A percentile compares a stretch with the other conserved stretches of the same genome.
Conservation (phyloP, 2,797 vertebrate species). For the Passerculus sandwichensis region DNA sequence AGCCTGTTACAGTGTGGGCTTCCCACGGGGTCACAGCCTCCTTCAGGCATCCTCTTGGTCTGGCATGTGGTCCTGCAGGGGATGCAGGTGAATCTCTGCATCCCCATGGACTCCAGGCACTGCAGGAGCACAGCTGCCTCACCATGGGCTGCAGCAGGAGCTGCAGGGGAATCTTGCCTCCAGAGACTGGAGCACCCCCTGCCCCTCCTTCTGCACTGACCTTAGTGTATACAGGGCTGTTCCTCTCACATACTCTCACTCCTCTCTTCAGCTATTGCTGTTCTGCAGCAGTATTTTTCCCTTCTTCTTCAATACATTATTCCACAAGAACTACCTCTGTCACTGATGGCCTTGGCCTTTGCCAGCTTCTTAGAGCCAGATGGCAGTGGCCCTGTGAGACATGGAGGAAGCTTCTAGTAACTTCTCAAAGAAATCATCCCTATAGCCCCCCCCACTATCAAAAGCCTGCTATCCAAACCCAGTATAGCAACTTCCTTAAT, state of each 20-base stretch:
- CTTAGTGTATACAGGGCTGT: background rate
- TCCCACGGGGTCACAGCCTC: background rate
- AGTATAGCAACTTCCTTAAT: background rate
- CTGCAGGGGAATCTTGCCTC: background rate
- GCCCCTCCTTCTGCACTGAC: background rate
- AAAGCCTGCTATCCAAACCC: background rate
- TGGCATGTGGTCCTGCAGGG: background rate
- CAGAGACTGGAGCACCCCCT: background rate
- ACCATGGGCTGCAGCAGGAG: background rate
- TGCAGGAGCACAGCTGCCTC: no score
- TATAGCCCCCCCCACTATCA: fast-evolving
- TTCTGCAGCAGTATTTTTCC: background rate
- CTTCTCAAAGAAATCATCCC: background rate
- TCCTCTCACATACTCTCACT: background rate
- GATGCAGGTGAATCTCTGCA: background rate
- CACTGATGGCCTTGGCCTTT: fast-evolving
- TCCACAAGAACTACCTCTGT: background rate
- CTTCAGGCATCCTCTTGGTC: background rate
- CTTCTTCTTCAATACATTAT: background rate
- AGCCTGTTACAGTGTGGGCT: background rate
- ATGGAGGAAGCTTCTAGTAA: background rate
- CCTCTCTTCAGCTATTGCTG: background rate
- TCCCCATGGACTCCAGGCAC: no score
- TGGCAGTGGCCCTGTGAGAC: background rate
- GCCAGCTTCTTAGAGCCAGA: background rate